Conservation (phyloP, 2,888 invertebrate species). For the Eristalis arbustorum region DNA sequence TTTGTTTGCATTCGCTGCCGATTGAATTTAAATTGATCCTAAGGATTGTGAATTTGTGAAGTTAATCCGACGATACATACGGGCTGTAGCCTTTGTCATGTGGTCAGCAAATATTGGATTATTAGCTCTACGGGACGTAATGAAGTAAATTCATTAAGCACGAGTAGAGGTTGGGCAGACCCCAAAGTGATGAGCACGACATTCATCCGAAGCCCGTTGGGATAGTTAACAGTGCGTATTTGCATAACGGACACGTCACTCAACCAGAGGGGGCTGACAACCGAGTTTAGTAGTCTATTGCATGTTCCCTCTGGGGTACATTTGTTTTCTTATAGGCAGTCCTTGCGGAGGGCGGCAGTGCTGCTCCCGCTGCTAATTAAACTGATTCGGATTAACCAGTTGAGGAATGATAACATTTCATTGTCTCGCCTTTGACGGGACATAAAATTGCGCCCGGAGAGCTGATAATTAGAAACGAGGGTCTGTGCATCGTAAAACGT, state of each 20-base stretch:
- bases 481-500: neutral
- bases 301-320: neutral
- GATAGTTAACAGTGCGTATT: neutral
- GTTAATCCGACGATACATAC: slow-evolving; percentile 25
- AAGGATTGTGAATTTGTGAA: slow-evolving; percentile 28
- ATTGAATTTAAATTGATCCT: slow-evolving; percentile 45
- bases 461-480: slow-evolving; percentile 3
- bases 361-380: neutral
- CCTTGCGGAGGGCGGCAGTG: neutral
- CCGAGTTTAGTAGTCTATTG: neutral
- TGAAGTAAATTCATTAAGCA: slow-evolving; percentile 27
- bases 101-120: slow-evolving; percentile 12
- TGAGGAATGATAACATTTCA: neutral
- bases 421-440: neutral
- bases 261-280: neutral
- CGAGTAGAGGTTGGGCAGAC: neutral
- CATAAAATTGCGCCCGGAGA: neutral
- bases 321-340: neutral
- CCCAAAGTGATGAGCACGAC: too few relatives aligned
- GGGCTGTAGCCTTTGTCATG: neutral
- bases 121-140: neutral
- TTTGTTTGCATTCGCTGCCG: slow-evolving; percentile 37
- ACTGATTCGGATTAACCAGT: neutral
- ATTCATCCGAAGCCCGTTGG: neutral
- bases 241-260: neutral